A percentile compares a stretch with the other conserved stretches of the same genome.
These are phyloP conservation scores for Tethea ocularis DNA, from an alignment of 2,888 invertebrate species.

Conservation along the genomic window DNA sequence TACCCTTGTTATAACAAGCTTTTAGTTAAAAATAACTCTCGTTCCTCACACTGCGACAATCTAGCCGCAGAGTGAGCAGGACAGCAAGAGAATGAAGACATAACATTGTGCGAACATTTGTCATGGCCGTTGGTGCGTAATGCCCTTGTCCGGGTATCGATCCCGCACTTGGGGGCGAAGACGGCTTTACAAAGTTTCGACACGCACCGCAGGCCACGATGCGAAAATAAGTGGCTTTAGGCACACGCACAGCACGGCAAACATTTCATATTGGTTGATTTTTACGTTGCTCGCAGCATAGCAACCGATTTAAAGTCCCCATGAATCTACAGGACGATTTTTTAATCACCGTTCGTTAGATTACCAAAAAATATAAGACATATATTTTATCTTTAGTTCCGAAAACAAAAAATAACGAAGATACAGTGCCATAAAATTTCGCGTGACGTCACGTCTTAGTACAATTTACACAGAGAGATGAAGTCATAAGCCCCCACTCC, in stretches of 20 bases:
- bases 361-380: too few species aligned
- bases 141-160: slow-evolving; percentile 18
- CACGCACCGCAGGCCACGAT: slow-evolving; percentile 3
- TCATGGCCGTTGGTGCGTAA: slow-evolving; percentile 8
- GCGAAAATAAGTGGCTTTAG: neutral
- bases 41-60: neutral
- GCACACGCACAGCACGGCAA: neutral
- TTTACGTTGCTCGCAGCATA: too few species aligned
- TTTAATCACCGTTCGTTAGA: too few species aligned
- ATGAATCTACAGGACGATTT: too few species aligned
- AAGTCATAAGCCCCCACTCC: too few species aligned
- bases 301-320: too few species aligned
- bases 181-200: neutral
- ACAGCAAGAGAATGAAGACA: slow-evolving; percentile 13
- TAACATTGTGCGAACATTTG: slow-evolving; percentile 9
- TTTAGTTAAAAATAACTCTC: neutral
- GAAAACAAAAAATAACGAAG: too few species aligned
- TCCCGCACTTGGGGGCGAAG: slow-evolving; percentile 12
- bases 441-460: too few species aligned
- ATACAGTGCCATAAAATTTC: too few species aligned
- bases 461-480: too few species aligned
- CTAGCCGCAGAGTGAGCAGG: neutral
- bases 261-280: too few species aligned
- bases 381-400: too few species aligned
- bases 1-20: neutral